Evolutionary conservation across 2,888 invertebrate genomes (phyloP).

Genomic region (Rotaria sp.): DNA sequence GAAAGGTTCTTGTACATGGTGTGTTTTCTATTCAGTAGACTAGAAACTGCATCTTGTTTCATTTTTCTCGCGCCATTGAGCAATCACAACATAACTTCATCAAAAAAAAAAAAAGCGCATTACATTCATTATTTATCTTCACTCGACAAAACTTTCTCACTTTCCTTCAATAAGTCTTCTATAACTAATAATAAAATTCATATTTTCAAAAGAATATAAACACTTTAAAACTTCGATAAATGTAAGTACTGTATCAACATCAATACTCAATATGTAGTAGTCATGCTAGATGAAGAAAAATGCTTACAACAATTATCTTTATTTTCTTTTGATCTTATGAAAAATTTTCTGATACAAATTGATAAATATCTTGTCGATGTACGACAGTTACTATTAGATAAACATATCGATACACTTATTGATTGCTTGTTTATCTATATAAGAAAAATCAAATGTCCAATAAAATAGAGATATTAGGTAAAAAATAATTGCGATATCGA

Average conservation of each 20-base stretch:
- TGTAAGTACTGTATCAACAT: background rate
- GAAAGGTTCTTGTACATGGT: no score
- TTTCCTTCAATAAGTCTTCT: background rate
- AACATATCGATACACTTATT: no score
- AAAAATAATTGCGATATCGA: no score
- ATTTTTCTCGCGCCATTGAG: background rate
- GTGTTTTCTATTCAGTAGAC: background rate
- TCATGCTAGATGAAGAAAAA: background rate
- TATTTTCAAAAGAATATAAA: background rate
- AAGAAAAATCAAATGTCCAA: no score
- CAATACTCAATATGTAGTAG: background rate
- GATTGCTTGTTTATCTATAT: no score
- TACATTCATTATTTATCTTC: background rate
- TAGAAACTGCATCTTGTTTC: background rate
- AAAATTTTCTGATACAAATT: background rate
- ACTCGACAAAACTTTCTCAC: background rate
- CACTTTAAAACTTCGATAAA: background rate
- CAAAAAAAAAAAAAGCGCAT: background rate
- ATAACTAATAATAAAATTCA: background rate
- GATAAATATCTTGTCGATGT: background rate
- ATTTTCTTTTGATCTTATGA: background rate
- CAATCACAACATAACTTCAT: background rate
- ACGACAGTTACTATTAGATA: background rate
- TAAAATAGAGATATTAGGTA: no score
- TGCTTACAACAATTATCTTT: background rate